phyloP scores from a whole-genome alignment of 1,140 invertebrate species.

The Papilio aristodemus region DNA sequence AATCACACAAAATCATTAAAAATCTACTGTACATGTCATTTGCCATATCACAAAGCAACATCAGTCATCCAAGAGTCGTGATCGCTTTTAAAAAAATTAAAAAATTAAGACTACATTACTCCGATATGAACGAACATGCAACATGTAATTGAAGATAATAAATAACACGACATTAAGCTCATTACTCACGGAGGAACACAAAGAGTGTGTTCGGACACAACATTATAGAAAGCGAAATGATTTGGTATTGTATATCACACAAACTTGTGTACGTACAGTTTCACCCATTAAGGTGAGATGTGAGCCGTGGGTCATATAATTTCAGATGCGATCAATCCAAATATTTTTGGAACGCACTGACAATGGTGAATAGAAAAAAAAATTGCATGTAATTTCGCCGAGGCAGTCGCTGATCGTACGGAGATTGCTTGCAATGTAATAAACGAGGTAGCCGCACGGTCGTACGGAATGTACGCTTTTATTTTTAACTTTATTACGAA shows the following conservation, averaged over 20 bases:
- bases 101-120: constrained; percentile 16
- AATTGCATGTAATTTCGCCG: constrained; percentile 59
- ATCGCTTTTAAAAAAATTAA: background rate
- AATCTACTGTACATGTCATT: background rate
- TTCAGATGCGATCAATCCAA: constrained; percentile 61
- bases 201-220: constrained; percentile 30
- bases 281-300: constrained; percentile 62
- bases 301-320: constrained; percentile 57
- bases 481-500: constrained; percentile 42
- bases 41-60: background rate
- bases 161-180: constrained; percentile 15
- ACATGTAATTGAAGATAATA: constrained; percentile 21
- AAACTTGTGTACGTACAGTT: constrained; percentile 54
- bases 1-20: no score
- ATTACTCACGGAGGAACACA: constrained; percentile 28
- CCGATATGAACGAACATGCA: background rate
- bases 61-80: background rate
- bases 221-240: constrained; percentile 58
- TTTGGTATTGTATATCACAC: constrained; percentile 52
- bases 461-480: background rate
- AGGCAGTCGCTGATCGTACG: constrained; percentile 46
- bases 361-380: constrained; percentile 67
- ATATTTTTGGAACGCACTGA: constrained; percentile 52
- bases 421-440: constrained; percentile 54
- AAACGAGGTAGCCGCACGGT: background rate